Percentiles rank a stretch among this genome's conserved stretches.
phyloP scores from a whole-genome alignment of 2,113 vertebrate genomes.

The Perca fluviatilis region DNA sequence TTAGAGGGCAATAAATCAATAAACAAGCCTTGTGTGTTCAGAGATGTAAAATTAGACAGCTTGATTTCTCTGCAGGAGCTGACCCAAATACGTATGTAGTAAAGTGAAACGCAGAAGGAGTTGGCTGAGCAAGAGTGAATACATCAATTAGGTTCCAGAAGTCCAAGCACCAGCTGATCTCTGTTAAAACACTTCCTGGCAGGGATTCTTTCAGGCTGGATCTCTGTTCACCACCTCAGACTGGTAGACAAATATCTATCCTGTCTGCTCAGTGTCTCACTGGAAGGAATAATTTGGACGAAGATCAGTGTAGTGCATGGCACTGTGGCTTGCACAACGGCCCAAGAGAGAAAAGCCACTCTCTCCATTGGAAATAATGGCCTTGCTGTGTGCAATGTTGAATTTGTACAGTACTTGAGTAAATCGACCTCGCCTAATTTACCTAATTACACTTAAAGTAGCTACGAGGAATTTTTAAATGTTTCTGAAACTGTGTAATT shows the following conservation, averaged over 20 bases:
- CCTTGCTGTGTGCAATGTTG: not conserved
- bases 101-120: constrained; percentile 32
- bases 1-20: constrained; percentile 23
- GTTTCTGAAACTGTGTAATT: no score
- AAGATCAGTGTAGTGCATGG: not conserved
- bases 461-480: no score
- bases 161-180: constrained; percentile 55
- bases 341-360: not conserved
- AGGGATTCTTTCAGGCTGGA: not conserved
- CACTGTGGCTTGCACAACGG: no score
- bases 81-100: constrained; percentile 13
- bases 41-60: constrained; percentile 30
- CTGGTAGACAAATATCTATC: not conserved
- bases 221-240: not conserved
- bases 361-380: not conserved
- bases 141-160: constrained; percentile 73
- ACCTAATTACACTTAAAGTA: no score
- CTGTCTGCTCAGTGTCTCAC: not conserved
- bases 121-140: constrained; percentile 34
- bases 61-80: constrained; percentile 51
- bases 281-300: not conserved
- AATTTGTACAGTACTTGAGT: no score
- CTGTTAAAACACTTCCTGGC: constrained; percentile 16
- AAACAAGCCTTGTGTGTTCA: not conserved
- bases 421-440: no score